phyloP scores from a whole-genome alignment of 2,888 invertebrate genomes.

The Gymnoscelis rufifasciata region DNA sequence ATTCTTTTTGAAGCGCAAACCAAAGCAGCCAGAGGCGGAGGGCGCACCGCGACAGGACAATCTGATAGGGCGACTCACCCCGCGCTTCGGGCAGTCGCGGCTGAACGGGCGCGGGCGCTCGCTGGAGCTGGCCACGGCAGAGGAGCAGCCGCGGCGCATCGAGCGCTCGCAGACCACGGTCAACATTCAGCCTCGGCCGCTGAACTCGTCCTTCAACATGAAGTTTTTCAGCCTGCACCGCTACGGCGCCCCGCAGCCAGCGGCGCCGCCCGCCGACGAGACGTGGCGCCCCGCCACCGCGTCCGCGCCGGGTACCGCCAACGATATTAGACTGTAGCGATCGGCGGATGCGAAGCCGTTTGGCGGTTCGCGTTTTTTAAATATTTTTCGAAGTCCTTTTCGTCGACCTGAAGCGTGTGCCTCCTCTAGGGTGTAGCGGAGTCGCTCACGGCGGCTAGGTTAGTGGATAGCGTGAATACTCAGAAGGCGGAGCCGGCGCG shows the following conservation, averaged over 20 bases:
- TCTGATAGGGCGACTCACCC: slow-evolving; percentile 65
- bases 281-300: slow-evolving; percentile 29
- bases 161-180: slow-evolving; percentile 68
- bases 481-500: slow-evolving; percentile 64
- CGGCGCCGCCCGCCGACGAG: slow-evolving; percentile 10
- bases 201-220: slow-evolving; percentile 65
- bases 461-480: slow-evolving; percentile 62
- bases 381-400: slow-evolving; percentile 63
- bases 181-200: slow-evolving; percentile 55
- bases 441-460: slow-evolving; percentile 26
- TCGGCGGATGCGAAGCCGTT: slow-evolving; percentile 17
- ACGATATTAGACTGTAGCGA: slow-evolving; percentile 57
- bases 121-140: slow-evolving; percentile 56
- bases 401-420: slow-evolving; percentile 67
- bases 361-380: slow-evolving; percentile 56
- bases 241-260: slow-evolving; percentile 50
- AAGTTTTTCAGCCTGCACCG: slow-evolving; percentile 70
- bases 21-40: slow-evolving; percentile 44
- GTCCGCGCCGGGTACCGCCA: slow-evolving; percentile 49
- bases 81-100: slow-evolving; percentile 68
- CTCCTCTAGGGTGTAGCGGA: slow-evolving; percentile 48
- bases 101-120: slow-evolving; percentile 66
- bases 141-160: slow-evolving; percentile 50
- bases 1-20: slow-evolving; percentile 69
- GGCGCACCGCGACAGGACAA: slow-evolving; percentile 56